phyloP scores from a whole-genome alignment of 2,797 vertebrate species.

The Centropyge bicolor region DNA sequence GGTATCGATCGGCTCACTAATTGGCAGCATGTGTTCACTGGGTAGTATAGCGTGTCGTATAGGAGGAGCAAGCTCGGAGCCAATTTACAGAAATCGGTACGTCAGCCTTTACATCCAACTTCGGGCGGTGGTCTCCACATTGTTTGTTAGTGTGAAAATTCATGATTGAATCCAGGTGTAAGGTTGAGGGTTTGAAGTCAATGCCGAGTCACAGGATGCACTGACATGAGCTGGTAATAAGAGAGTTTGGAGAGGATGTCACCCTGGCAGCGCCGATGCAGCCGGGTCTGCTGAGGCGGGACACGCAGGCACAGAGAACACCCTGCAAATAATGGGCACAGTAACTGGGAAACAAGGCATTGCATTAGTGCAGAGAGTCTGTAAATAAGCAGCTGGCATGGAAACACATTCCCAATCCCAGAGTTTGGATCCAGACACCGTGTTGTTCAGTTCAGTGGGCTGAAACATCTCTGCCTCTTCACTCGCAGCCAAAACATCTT shows the following conservation, averaged over 20 bases:
- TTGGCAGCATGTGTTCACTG: slow-evolving; percentile 66
- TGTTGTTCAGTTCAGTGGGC: slow-evolving; percentile 73
- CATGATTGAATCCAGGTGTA: slow-evolving; percentile 39
- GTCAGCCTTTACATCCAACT: slow-evolving; percentile 53
- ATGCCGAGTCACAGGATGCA: slow-evolving; percentile 36
- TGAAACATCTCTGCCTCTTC: slow-evolving; percentile 71
- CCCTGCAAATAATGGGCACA: slow-evolving; percentile 58
- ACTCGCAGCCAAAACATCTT: slow-evolving; percentile 70
- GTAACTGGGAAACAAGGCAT: slow-evolving; percentile 58
- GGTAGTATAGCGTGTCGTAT: slow-evolving; percentile 20
- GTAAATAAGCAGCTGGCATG: slow-evolving; percentile 73
- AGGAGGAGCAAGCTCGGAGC: slow-evolving; percentile 35
- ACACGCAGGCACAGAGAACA: slow-evolving; percentile 30
- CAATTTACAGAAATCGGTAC: slow-evolving; percentile 62
- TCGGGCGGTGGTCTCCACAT: slow-evolving; percentile 28
- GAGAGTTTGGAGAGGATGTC: slow-evolving; percentile 29
- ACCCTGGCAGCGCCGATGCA: slow-evolving; percentile 32
- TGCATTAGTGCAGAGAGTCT: slow-evolving; percentile 57
- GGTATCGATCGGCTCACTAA: slow-evolving; percentile 66
- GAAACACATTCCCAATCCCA: slow-evolving; percentile 58
- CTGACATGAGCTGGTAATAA: slow-evolving; percentile 32
- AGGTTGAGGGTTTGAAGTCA: slow-evolving; percentile 25
- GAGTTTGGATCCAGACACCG: slow-evolving; percentile 67
- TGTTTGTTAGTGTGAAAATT: slow-evolving; percentile 44
- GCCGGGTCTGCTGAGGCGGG: slow-evolving; percentile 43